Conservation (phyloP, 2,797 vertebrate genomes). For the Lepidocolaptes lacrymiger region DNA sequence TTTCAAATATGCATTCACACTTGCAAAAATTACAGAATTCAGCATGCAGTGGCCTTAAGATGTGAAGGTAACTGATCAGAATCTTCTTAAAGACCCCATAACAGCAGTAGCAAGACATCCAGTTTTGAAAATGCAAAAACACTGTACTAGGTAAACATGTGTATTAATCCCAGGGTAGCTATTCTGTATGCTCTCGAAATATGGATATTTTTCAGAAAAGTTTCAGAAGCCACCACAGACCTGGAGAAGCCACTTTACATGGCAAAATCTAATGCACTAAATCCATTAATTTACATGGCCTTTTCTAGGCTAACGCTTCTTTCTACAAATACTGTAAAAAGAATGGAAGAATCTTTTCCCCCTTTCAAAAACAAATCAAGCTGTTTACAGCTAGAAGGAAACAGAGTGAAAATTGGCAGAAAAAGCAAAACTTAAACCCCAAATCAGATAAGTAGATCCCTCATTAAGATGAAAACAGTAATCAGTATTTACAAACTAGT, state of each 20-base stretch:
- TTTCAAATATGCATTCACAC: neutral
- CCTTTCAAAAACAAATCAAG: neutral
- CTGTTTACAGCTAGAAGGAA: neutral
- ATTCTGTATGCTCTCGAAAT: neutral
- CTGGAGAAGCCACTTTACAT: neutral
- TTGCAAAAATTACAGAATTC: neutral
- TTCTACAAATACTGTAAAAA: neutral
- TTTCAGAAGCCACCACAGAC: neutral
- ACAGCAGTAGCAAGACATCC: neutral
- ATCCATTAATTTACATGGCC: neutral
- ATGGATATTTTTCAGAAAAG: neutral
- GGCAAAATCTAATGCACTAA: neutral
- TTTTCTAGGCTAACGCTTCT: neutral
- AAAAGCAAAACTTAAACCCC: constrained; percentile 8
- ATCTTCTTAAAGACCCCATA: neutral
- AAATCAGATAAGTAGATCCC: neutral
- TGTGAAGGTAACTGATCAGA: neutral
- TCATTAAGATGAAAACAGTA: constrained; percentile 29
- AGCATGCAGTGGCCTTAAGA: neutral
- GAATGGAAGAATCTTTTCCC: neutral
- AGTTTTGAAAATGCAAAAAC: neutral
- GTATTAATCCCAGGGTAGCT: neutral
- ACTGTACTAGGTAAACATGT: neutral
- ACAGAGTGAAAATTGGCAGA: neutral
- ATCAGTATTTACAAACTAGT: neutral